Base-by-base conservation (phyloP, 2,113 vertebrate species). In the Sturnus vulgaris region DNA sequence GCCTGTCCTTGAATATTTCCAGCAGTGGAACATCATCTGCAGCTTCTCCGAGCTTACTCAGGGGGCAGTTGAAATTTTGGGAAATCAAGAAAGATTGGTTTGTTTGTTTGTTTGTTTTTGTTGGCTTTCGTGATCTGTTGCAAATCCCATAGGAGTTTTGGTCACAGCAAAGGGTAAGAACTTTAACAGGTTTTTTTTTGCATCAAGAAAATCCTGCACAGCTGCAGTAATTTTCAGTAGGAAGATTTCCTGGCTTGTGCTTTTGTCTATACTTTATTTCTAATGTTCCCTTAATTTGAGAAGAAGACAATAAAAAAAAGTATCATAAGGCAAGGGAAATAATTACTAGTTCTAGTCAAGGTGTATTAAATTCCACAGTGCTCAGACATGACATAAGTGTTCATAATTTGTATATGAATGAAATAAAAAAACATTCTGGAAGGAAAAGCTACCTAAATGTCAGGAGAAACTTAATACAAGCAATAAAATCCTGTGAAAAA, bases 401-500 rank as follows among this genome's bases (percentile, higher is more conserved):
- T 93, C 57, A 81, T 75, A 75, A 82, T 88, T 93, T 96, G 68
- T 91, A 42, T 82, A 60, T 59, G 80, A 93, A 93, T 87, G 81
- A 92, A 95, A 84, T 93, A 44, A 87, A 93, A 95, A 95, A 95
- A 37, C 28, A 20, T 85, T 82, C 70, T 79, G 76, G 18, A 57
- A 88, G 30, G 69, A 87, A 42, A 91, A 87, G 23, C 60, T 64
- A 85, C 39, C 44, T 65, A 73, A 83, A 79, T 89, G 72, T 92
- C 85, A 93, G 79, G 56, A 90, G 81, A 77, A 70, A 83, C 49
- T 5, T 92, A 92, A 91, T 80, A 31, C 4, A 88, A 82, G 52
- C 92, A 80, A 77, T 93, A 94, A 96, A 96, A 91, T 88, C 86
- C 53, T 27, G 7, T 72, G 79, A 91, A 95, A 91, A 84, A 82